A percentile compares a stretch with the other conserved stretches of the same genome.
These are phyloP conservation scores for Poecilia velifera DNA, from an alignment of 2,797 vertebrate genomes.

Conservation along the genomic window DNA sequence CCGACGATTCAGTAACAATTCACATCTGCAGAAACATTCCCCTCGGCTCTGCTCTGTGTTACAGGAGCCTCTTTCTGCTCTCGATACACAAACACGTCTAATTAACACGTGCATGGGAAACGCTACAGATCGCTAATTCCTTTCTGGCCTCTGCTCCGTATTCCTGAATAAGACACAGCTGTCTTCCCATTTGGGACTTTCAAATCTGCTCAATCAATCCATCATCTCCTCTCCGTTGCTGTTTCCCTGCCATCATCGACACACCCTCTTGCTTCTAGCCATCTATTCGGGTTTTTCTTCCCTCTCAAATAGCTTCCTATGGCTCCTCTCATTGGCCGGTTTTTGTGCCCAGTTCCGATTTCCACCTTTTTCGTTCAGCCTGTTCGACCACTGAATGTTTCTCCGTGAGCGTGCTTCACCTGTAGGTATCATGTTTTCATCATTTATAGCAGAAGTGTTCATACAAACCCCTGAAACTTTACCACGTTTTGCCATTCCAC, in stretches of 20 bases:
- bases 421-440: neutral
- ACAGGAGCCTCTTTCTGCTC: slow-evolving; percentile 10
- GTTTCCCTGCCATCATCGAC: slow-evolving; percentile 24
- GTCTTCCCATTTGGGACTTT: slow-evolving; percentile 6
- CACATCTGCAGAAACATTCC: slow-evolving; percentile 27
- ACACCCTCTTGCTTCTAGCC: slow-evolving; percentile 41
- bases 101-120: slow-evolving; percentile 2
- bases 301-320: slow-evolving; percentile 17
- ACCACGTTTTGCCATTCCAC: neutral
- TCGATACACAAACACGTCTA: slow-evolving; percentile 18
- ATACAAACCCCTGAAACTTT: neutral
- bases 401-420: neutral
- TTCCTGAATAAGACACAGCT: slow-evolving; percentile 12
- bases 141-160: neutral
- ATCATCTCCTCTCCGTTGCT: slow-evolving; percentile 28
- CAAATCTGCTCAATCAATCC: slow-evolving; percentile 39
- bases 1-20: slow-evolving; percentile 43
- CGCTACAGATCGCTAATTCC: slow-evolving; percentile 4
- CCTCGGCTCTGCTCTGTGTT: slow-evolving; percentile 42
- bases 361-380: neutral
- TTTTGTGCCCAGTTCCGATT: neutral
- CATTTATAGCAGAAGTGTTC: neutral
- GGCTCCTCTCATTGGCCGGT: neutral
- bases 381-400: neutral
- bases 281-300: slow-evolving; percentile 47